Evolutionary conservation across 1,140 invertebrate species (phyloP), one percentile per base, ranked within the genome.

Genomic region (Aleiodes sp.): DNA sequence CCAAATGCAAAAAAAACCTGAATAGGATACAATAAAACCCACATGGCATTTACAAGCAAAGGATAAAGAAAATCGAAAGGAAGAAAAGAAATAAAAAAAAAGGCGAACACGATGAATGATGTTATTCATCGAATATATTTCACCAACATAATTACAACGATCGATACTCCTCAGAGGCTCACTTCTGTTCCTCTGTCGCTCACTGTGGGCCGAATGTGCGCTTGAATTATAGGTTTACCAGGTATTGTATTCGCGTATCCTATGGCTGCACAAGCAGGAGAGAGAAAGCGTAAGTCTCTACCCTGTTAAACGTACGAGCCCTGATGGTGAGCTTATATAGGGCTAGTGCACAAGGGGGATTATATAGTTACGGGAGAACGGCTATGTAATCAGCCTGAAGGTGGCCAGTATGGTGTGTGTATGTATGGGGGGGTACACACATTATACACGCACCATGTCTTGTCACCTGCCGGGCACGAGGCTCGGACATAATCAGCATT

Each of bases 301-400:
- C 46, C 46, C 46, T 52, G 46, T 6, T 52, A 52, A 52, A 52
- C 46, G 46, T 52, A 52, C 46, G 26, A 52, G 46, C 52, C 35
- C 19, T 29, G 35, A 64, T 21, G 29, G 33, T 46, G 24, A 35
- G 64, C 64, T 37, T 52, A 66, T 66, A 66, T 31, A 66, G 29
- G n/a, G 19, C 43, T 31, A 33, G 46, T 66, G 46, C 31, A 56
- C 64, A 29, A 59, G 52, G 28, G 52, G 64, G 46, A 56, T 66
- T 66, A 66, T 66, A 41, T 66, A 59, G 29, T 35, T 63, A 63
- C 35, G 24, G 39, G 61, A 35, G 10, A 56, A 52, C 29, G 19
- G 26, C 52, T 61, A 61, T 68, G 43, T 68, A 68, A 68, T 68
- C 65, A 61, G 56, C 35, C 52, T 21, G 33, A 68, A 57, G 57